phyloP scores from a whole-genome alignment of 2,113 vertebrate species.

The Oreotrochilus melanogaster region DNA sequence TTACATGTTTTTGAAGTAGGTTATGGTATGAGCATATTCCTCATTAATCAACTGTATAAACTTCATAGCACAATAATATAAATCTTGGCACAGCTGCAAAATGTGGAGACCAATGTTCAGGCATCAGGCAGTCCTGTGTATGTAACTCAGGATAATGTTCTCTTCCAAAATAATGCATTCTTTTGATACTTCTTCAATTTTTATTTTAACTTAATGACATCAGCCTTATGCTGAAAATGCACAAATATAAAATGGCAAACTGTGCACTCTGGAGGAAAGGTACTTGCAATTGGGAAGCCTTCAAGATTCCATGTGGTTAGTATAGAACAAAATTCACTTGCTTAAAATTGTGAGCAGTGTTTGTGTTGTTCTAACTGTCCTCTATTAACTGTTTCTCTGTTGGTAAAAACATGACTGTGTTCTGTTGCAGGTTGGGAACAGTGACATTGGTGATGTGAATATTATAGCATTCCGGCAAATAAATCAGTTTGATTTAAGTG shows the following conservation, averaged over 20 bases:
- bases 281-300: background rate
- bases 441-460: slow-evolving; percentile 92
- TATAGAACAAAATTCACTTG: background rate
- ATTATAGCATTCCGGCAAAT: slow-evolving; percentile 98
- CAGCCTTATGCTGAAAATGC: background rate
- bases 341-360: background rate
- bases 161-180: background rate
- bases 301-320: background rate
- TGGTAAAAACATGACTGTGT: background rate
- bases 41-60: background rate
- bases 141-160: background rate
- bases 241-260: background rate
- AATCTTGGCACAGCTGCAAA: background rate
- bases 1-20: background rate
- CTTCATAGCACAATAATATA: background rate
- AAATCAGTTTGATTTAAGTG: slow-evolving; percentile 96
- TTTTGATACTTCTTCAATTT: background rate
- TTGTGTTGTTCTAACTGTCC: background rate
- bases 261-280: background rate
- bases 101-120: background rate
- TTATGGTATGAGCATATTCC: background rate
- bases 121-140: background rate
- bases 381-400: background rate
- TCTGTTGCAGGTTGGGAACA: slow-evolving; percentile 85
- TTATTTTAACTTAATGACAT: background rate